Conservation (phyloP, 2,113 vertebrate genomes). For the Cottus gobio region DNA sequence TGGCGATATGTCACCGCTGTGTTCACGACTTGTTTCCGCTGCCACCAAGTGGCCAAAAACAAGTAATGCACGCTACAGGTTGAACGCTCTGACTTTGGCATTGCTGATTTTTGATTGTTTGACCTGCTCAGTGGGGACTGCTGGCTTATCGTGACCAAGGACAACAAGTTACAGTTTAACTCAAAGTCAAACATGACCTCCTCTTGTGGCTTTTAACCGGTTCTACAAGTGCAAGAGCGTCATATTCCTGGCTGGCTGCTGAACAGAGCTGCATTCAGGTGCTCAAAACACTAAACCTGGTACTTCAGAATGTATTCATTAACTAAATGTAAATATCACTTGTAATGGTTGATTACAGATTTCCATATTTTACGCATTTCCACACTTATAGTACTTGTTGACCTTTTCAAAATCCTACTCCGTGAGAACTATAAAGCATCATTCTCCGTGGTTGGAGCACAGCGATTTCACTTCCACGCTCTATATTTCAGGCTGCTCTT, state of each 20-base stretch:
- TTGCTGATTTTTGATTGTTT: not conserved
- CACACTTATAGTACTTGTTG: not conserved
- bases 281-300: not conserved
- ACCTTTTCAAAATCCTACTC: not conserved
- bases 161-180: slow-evolving; percentile 58
- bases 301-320: not conserved
- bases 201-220: not conserved
- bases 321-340: not conserved
- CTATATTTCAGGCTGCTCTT: not conserved
- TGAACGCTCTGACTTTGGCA: not conserved
- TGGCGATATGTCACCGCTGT: not conserved
- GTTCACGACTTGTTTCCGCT: not conserved
- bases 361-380: no score
- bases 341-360: no score
- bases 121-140: not conserved
- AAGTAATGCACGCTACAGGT: not conserved
- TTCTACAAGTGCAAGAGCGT: not conserved
- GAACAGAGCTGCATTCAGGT: not conserved
- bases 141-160: slow-evolving; percentile 1
- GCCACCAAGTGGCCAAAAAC: not conserved
- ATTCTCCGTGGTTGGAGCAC: not conserved
- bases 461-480: slow-evolving; percentile 8
- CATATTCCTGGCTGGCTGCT: slow-evolving; percentile 2
- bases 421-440: not conserved
- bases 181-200: slow-evolving; percentile 40